These are phyloP conservation scores for Drosophila lacertosa DNA, from an alignment of 1,140 invertebrate genomes.

Conservation along the genomic window DNA sequence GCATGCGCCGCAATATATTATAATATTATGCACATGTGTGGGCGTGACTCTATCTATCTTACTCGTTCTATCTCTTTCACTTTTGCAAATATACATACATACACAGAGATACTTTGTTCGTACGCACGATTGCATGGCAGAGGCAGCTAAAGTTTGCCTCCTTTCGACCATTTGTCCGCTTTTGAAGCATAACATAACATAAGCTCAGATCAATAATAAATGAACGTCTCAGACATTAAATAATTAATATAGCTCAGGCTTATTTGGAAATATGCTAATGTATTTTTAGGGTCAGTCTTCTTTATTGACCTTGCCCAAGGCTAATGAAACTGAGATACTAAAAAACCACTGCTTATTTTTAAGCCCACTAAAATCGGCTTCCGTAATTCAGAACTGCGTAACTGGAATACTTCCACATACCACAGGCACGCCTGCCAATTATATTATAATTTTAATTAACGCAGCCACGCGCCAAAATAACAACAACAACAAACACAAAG, in stretches of 20 bases:
- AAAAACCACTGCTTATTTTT: background rate
- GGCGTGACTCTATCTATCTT: slow-evolving; percentile 17
- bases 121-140: slow-evolving; percentile 20
- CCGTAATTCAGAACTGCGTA: background rate
- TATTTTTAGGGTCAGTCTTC: no score
- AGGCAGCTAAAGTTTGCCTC: slow-evolving; percentile 34
- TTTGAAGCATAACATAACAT: background rate
- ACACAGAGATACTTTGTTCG: background rate
- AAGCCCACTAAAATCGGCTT: background rate
- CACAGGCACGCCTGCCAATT: slow-evolving; percentile 9
- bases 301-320: no score
- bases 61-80: no score
- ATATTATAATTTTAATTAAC: slow-evolving; percentile 56
- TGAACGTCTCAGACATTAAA: background rate
- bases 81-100: background rate
- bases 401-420: slow-evolving; percentile 15
- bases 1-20: slow-evolving; percentile 35
- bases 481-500: slow-evolving; percentile 9
- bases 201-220: background rate
- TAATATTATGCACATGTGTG: slow-evolving; percentile 24
- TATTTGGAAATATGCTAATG: background rate
- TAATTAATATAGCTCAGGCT: background rate
- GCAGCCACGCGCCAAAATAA: slow-evolving; percentile 41
- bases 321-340: background rate
- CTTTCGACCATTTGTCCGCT: slow-evolving; percentile 24